phyloP scores from a whole-genome alignment of 2,113 vertebrate species.

The Bufo bufo region DNA sequence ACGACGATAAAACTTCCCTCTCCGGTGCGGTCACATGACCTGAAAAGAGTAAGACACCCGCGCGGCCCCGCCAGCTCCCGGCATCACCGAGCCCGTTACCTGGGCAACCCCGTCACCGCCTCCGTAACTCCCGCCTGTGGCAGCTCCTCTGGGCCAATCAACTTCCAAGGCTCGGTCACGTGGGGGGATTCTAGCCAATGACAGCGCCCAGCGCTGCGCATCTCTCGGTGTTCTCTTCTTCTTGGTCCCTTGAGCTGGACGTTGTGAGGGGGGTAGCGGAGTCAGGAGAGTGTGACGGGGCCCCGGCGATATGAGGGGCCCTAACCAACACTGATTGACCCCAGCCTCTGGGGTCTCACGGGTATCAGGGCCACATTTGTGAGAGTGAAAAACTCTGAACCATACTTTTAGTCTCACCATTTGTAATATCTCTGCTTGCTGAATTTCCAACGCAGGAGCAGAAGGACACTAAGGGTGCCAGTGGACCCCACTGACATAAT shows the following conservation, averaged over 20 bases:
- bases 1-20: conserved; percentile 39
- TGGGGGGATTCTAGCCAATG: conserved; percentile 65
- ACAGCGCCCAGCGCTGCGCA: not conserved
- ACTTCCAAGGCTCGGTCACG: conserved; percentile 60
- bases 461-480: too few species aligned
- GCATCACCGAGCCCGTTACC: conserved; percentile 53
- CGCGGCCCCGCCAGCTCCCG: conserved; percentile 56
- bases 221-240: not conserved
- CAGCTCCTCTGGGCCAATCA: conserved; percentile 59
- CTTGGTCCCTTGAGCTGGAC: conserved; percentile 9
- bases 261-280: not conserved
- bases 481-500: too few species aligned
- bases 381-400: too few species aligned
- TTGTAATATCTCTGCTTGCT: too few species aligned
- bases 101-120: conserved; percentile 24
- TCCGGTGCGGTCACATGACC: conserved; percentile 62
- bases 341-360: too few species aligned
- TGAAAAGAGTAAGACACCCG: conserved; percentile 60
- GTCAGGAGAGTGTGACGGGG: too few species aligned
- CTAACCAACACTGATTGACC: too few species aligned
- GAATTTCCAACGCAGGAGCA: too few species aligned
- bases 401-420: too few species aligned
- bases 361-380: too few species aligned
- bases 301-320: too few species aligned
- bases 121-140: not conserved